A percentile compares a stretch with the other conserved stretches of the same genome.
Evolutionary conservation across 2,113 vertebrate genomes (phyloP).

Genomic region (Emydura subglobosa): DNA sequence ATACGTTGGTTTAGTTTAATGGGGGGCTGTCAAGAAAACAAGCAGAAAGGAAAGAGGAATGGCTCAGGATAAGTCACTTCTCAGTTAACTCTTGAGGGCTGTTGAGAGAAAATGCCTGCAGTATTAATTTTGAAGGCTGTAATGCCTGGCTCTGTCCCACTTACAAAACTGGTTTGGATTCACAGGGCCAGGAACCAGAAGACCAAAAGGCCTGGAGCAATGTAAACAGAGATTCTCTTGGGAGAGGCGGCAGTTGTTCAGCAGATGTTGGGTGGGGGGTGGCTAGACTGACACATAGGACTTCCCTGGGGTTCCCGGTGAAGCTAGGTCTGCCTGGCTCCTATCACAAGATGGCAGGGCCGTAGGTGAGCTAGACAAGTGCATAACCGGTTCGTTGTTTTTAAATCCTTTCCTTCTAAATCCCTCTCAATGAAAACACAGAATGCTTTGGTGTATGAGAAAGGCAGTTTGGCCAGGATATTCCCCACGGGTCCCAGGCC

Average conservation of each 20-base stretch:
- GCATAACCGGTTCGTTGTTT: background rate
- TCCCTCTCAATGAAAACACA: background rate
- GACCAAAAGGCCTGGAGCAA: background rate
- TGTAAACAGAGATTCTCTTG: too few relatives aligned
- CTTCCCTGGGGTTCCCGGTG: too few relatives aligned
- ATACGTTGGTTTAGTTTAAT: background rate
- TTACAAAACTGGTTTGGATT: too few relatives aligned
- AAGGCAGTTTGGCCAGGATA: background rate
- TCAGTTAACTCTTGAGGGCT: background rate
- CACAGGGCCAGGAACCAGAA: background rate
- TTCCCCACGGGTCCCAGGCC: background rate
- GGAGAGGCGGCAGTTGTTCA: too few relatives aligned
- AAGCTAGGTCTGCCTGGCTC: background rate
- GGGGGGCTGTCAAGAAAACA: background rate
- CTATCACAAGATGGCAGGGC: background rate
- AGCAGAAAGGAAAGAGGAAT: background rate
- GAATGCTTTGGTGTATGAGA: background rate
- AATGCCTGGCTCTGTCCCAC: too few relatives aligned
- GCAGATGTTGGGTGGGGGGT: background rate
- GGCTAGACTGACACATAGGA: background rate
- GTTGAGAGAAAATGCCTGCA: background rate
- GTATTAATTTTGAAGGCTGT: background rate
- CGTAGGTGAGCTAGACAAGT: background rate
- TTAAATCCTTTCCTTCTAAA: background rate
- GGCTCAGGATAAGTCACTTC: background rate